Conservation (phyloP, 2,888 invertebrate species). For the Rhagophthalmus giganteus region DNA sequence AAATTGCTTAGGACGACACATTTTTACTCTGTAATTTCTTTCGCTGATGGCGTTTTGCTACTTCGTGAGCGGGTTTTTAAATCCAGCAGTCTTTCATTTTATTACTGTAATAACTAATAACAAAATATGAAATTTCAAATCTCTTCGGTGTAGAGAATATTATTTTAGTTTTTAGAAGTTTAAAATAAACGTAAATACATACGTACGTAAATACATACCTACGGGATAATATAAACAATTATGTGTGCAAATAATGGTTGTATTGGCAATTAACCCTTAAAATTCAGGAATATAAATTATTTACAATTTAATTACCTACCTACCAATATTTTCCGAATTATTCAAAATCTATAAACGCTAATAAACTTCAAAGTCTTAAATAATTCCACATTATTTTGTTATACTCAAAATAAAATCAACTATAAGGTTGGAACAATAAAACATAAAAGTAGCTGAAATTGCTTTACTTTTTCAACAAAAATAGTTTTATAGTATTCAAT, state of each 20-base stretch:
- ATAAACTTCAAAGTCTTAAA: neutral
- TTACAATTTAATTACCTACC: neutral
- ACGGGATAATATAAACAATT: too few species aligned
- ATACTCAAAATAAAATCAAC: too few species aligned
- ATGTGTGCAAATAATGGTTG: too few species aligned
- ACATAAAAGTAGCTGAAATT: neutral
- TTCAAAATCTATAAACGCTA: too few species aligned
- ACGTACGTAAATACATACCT: too few species aligned
- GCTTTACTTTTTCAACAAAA: slow-evolving; percentile 5
- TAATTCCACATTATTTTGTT: neutral
- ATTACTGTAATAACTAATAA: too few species aligned
- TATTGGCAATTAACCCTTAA: too few species aligned
- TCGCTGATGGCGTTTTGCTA: neutral
- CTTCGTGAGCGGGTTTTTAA: neutral
- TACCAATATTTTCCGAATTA: neutral
- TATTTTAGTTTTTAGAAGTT: too few species aligned
- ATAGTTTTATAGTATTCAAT: slow-evolving; percentile 10
- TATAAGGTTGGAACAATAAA: too few species aligned
- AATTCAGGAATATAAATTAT: slow-evolving; percentile 1
- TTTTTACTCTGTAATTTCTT: slow-evolving; percentile 9
- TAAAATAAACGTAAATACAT: too few species aligned
- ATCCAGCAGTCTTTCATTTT: neutral
- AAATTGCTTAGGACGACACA: slow-evolving; percentile 20
- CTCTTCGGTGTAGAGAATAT: too few species aligned
- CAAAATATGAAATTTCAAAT: too few species aligned